Conservation (phyloP, 2,113 vertebrate species). For the Ctenomys sociabilis region DNA sequence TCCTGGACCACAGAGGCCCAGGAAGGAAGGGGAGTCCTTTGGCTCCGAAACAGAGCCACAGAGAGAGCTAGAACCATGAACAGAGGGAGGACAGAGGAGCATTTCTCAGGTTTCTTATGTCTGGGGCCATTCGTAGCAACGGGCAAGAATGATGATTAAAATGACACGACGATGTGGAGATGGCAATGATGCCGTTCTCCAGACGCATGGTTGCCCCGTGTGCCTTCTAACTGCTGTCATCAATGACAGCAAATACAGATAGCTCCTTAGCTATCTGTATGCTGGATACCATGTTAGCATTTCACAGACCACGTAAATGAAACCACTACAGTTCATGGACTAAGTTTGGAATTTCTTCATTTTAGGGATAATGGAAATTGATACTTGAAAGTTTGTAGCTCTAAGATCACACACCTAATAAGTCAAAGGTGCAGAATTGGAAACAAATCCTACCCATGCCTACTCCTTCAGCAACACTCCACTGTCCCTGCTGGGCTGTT, state of each 20-base stretch:
- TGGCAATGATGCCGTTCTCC: background rate
- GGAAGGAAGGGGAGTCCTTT: fast-evolving
- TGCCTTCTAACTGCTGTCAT: background rate
- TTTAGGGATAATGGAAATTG: background rate
- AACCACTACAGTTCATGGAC: background rate
- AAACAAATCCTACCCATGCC: background rate
- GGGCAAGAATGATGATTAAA: too few relatives aligned
- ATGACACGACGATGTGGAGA: background rate
- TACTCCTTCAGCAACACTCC: background rate
- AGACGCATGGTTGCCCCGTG: background rate
- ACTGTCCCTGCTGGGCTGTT: too few relatives aligned
- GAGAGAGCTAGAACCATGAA: background rate
- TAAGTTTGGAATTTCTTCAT: background rate
- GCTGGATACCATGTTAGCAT: background rate
- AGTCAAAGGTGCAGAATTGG: background rate
- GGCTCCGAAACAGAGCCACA: fast-evolving
- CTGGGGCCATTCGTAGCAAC: background rate
- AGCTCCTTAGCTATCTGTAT: background rate
- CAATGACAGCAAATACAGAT: too few relatives aligned
- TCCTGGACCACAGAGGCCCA: background rate
- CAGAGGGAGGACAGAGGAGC: too few relatives aligned
- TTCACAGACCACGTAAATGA: background rate
- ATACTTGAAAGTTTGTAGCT: background rate
- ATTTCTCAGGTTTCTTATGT: background rate
- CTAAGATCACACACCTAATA: background rate